Base-by-base conservation (phyloP, 1,140 invertebrate genomes). In the Harlomillsia oculata region DNA sequence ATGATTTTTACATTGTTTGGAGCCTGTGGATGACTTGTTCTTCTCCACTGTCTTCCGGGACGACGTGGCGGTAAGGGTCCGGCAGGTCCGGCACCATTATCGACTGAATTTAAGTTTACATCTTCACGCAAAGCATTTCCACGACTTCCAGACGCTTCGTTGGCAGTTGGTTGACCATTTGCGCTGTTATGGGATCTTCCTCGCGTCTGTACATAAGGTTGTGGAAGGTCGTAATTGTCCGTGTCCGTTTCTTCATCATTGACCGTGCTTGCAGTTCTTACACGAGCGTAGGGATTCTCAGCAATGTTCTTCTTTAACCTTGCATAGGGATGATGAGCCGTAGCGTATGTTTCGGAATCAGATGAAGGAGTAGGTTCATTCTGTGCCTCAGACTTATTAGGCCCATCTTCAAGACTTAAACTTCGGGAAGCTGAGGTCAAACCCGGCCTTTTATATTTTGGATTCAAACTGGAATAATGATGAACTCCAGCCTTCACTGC, bases 211-310 rank as follows among this genome's bases (percentile, higher is more conserved):
- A 54, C 59, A 26, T 61, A 61, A 23, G 59, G 58, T 30, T 60
- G 57, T 4, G 62, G 57, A 14, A 54, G 37, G 51, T 63, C 62
- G 46, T 63, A 63, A 50, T 63, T 63, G 34, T 63, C 62, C 16
- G 62, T 63, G 36, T 63, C 62, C 1, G 62, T 63, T 41, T 63
- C 62, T 50, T 63, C 62, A 21, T 59, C 62, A 45, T 52, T 43
- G 26, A 28, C 51, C 28, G 36, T 21, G 5, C 43, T 60, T 1
- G 23, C 30, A 25, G 37, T 49, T 26, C 56, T 20, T 6, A 60
- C 62, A 3, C 52, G 40, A 3, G 57, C 62, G 46, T 63, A 63
- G 0, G 61, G 61, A 59, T 63, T 45, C 23, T 63, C 61, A 13
- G 37, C 18, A 21, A 40, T 34, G 34, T 57, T 53, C 40, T 49